Percentiles rank a stretch among this genome's conserved stretches.
Conservation (phyloP, 2,888 invertebrate species). For the Agrochola lychnidis region DNA sequence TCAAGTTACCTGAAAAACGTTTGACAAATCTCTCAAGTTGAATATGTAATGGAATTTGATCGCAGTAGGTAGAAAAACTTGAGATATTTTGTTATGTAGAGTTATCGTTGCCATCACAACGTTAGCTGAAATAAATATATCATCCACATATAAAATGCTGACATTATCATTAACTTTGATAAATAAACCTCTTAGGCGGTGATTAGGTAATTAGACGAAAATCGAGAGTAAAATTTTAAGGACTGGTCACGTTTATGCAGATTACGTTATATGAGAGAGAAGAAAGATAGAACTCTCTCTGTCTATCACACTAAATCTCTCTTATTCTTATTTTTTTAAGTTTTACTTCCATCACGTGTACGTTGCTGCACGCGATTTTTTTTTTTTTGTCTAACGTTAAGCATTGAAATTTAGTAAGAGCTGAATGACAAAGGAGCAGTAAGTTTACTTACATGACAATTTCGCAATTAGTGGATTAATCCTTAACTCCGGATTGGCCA, state of each 20-base stretch:
- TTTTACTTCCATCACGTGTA: too few species aligned
- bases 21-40: constrained; percentile 98
- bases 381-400: too few species aligned
- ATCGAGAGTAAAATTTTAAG: too few species aligned
- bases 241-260: too few species aligned
- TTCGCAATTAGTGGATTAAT: constrained; percentile 93
- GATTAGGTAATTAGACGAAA: too few species aligned
- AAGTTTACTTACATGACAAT: constrained; percentile 87
- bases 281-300: too few species aligned
- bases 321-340: too few species aligned
- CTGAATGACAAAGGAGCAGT: background rate
- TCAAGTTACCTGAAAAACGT: constrained; percentile 95
- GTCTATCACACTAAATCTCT: too few species aligned
- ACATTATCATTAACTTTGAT: background rate
- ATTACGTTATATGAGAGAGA: too few species aligned
- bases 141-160: background rate
- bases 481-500: constrained; percentile 95
- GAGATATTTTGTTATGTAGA: constrained; percentile 96
- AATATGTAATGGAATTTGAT: constrained; percentile 99
- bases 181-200: background rate
- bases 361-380: too few species aligned
- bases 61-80: constrained; percentile 98
- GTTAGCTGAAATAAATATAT: constrained; percentile 82
- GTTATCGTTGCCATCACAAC: constrained; percentile 96
- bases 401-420: background rate